These are phyloP conservation scores for Distichodus sexfasciatus DNA, from an alignment of 2,797 vertebrate species.

Conservation along the genomic window DNA sequence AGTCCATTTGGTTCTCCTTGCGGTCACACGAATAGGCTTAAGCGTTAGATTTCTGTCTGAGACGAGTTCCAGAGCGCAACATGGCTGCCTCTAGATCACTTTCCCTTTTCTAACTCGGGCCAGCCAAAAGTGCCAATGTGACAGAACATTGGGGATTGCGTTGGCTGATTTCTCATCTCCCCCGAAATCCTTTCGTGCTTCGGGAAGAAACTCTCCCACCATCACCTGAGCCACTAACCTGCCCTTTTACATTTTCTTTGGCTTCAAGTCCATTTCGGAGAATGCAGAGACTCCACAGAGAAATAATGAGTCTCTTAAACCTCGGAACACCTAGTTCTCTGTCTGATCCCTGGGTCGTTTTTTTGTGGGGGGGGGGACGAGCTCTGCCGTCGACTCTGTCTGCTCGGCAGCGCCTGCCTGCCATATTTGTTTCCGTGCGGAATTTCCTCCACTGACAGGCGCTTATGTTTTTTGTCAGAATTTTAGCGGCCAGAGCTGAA, in stretches of 20 bases:
- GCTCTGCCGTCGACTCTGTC: conserved; percentile 4
- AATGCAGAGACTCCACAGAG: not conserved
- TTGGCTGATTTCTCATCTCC: conserved; percentile 6
- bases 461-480: conserved; percentile 51
- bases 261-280: conserved; percentile 8
- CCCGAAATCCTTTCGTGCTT: not conserved
- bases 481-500: conserved; percentile 41
- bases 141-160: conserved; percentile 31
- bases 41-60: conserved; percentile 2
- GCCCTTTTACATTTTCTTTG: conserved; percentile 27
- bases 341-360: not conserved
- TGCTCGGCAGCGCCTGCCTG: conserved; percentile 51
- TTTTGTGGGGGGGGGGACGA: too few relatives aligned
- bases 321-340: conserved; percentile 9
- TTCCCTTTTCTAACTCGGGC: conserved; percentile 44
- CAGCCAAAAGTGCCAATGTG: conserved; percentile 25
- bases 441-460: conserved; percentile 56
- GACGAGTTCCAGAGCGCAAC: conserved; percentile 47
- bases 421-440: conserved; percentile 54
- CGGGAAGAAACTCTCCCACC: not conserved
- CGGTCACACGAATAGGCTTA: not conserved
- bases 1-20: not conserved
- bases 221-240: conserved; percentile 5
- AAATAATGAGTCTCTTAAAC: conserved; percentile 25
- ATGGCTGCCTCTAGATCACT: conserved; percentile 50